These are phyloP conservation scores for Gopherus evgoodei DNA, from an alignment of 2,113 vertebrate species.

Conservation along the genomic window DNA sequence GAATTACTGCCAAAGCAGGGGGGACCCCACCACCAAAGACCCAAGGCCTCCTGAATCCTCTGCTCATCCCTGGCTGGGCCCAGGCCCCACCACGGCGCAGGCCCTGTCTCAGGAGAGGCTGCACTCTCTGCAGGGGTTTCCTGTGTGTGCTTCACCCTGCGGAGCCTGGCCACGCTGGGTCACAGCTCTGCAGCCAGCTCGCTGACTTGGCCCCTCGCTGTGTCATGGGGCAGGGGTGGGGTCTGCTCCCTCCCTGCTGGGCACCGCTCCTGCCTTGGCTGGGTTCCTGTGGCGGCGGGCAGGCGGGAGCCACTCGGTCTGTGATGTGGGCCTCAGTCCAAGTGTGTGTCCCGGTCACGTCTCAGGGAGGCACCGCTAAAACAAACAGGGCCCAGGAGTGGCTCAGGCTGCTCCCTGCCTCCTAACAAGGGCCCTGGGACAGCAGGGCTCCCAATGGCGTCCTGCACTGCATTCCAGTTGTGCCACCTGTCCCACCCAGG, in stretches of 20 bases:
- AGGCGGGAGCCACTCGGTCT: slow-evolving; percentile 37
- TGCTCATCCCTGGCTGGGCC: too few relatives aligned
- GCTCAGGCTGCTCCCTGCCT: neutral
- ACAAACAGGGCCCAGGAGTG: slow-evolving; percentile 47
- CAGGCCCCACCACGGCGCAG: too few relatives aligned
- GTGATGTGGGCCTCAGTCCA: slow-evolving; percentile 48
- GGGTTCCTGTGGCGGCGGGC: neutral
- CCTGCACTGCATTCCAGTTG: too few relatives aligned
- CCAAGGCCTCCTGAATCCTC: too few relatives aligned
- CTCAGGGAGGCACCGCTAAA: slow-evolving; percentile 29
- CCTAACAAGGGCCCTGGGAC: slow-evolving; percentile 6
- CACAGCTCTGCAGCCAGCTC: neutral
- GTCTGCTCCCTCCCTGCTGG: rapidly evolving
- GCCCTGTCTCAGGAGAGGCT: too few relatives aligned
- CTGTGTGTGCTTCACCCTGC: too few relatives aligned
- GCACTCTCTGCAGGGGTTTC: too few relatives aligned
- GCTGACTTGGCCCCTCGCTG: neutral
- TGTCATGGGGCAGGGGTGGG: neutral
- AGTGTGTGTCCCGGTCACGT: slow-evolving; percentile 40
- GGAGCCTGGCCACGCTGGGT: too few relatives aligned
- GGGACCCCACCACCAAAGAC: too few relatives aligned
- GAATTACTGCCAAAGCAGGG: too few relatives aligned
- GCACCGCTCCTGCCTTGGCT: neutral
- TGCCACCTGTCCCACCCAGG: rapidly evolving
- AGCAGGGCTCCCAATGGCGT: neutral